Evolutionary conservation across 2,113 vertebrate species (phyloP), one percentile per base, ranked within the genome.

Genomic region (Aleadryas rufinucha): DNA sequence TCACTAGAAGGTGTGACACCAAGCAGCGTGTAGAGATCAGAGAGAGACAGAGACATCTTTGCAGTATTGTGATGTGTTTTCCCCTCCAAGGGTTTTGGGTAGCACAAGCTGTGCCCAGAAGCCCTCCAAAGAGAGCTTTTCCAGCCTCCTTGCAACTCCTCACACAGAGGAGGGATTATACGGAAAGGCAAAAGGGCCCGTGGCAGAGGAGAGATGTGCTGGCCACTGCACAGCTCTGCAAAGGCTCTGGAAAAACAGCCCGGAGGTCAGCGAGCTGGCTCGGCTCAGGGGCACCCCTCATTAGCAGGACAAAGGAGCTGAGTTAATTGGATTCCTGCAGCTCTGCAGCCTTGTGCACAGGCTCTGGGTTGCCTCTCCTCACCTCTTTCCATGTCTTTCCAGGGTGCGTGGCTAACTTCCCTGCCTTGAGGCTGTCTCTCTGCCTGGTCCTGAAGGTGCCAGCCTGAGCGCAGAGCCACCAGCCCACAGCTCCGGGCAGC

Each of bases 1-100:
- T 72, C 82, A 64, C 14, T 77, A 47, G 22, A 37, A 85, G 3
- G 16, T 33, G 37, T 33, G 54, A 77, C 41, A 69, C 26, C 0
- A 7, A 81, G 37, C 45, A 35, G 41, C 0, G 0, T 5, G 2
- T 4, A 23, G 28, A 41, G n/a, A 3, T 70, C 6, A 0, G 27
- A 60, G 39, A 49, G 24, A 39, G 28, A 45, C 35, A 63, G 52
- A 50, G 1, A 2, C 6, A 16, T 18, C 41, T 70, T 26, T 76
- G 53, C 57, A 57, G 22, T 9, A 5, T 3, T 0, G 0, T 6
- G 31, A 27, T 8, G 7, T 1, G 3, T 22, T 11, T 61, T 47
- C 42, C 39, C 41, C 47, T 49, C 74, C 2, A 2, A 74, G n/a
- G 27, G 57, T 19, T 89, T 56, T 0, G 2, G 30, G 50, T 13